A percentile compares a stretch with the other conserved stretches of the same genome.
These are phyloP conservation scores for Drosophila falleni DNA, from an alignment of 2,888 invertebrate species.

Conservation along the genomic window DNA sequence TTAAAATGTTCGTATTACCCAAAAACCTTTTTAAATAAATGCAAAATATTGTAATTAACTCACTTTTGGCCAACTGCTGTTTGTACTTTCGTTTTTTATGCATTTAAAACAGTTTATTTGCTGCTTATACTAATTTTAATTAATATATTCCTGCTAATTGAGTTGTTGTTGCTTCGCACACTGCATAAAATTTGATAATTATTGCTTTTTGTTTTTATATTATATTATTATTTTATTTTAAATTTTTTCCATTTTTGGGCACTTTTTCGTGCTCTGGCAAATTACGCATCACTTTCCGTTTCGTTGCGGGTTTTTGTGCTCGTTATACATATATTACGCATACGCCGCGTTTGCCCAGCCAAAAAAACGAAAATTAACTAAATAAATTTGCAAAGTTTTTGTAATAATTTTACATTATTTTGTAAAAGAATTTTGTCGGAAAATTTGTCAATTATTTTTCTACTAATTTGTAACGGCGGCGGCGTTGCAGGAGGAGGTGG, in stretches of 20 bases:
- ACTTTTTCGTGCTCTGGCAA: slow-evolving; percentile 55
- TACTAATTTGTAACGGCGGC: slow-evolving; percentile 35
- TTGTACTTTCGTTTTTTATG: slow-evolving; percentile 51
- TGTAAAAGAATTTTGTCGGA: too few relatives aligned
- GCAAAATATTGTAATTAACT: slow-evolving; percentile 15
- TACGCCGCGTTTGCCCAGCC: slow-evolving; percentile 64
- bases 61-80: slow-evolving; percentile 50
- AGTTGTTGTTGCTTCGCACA: slow-evolving; percentile 29
- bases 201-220: slow-evolving; percentile 34
- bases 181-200: slow-evolving; percentile 25
- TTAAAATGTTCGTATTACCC: too few relatives aligned
- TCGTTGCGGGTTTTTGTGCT: slow-evolving; percentile 62
- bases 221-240: slow-evolving; percentile 11
- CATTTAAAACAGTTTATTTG: slow-evolving; percentile 31
- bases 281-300: slow-evolving; percentile 78
- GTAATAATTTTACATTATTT: too few relatives aligned
- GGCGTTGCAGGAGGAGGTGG: not conserved
- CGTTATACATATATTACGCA: slow-evolving; percentile 63
- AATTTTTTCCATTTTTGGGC: slow-evolving; percentile 13
- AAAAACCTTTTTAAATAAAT: too few relatives aligned
- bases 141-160: slow-evolving; percentile 56
- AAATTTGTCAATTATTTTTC: slow-evolving; percentile 2
- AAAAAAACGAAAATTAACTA: slow-evolving; percentile 7
- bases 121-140: slow-evolving; percentile 32
- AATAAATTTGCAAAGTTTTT: slow-evolving; percentile 1